These are phyloP conservation scores for Lucilia sericata DNA, from an alignment of 1,140 invertebrate genomes.

Conservation along the genomic window DNA sequence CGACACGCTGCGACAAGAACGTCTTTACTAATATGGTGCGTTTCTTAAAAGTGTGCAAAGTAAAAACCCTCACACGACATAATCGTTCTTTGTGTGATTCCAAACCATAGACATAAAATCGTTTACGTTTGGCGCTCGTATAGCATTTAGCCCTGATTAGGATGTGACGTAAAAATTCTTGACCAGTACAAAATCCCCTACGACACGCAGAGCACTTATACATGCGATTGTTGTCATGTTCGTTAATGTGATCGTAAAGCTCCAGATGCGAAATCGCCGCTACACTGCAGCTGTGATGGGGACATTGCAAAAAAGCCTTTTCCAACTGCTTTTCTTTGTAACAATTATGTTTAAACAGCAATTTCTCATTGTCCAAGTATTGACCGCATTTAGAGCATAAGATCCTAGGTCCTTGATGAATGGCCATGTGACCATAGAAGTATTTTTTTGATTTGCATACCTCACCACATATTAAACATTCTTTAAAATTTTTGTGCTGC, in stretches of 20 bases:
- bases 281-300: slow-evolving; percentile 51
- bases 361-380: slow-evolving; percentile 39
- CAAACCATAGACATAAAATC: slow-evolving; percentile 5
- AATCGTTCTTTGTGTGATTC: neutral
- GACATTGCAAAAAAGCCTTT: slow-evolving; percentile 51
- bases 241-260: slow-evolving; percentile 49
- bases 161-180: slow-evolving; percentile 35
- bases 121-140: slow-evolving; percentile 47
- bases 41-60: neutral
- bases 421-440: slow-evolving; percentile 52
- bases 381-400: slow-evolving; percentile 54
- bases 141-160: slow-evolving; percentile 43
- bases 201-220: slow-evolving; percentile 52
- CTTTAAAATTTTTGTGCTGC: slow-evolving; percentile 55
- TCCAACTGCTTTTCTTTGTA: neutral
- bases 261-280: slow-evolving; percentile 46
- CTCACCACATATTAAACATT: slow-evolving; percentile 57
- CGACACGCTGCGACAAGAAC: neutral
- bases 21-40: slow-evolving; percentile 10
- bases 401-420: slow-evolving; percentile 50
- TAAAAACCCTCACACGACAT: neutral
- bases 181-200: slow-evolving; percentile 42
- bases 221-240: slow-evolving; percentile 38
- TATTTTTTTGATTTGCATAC: slow-evolving; percentile 45
- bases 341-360: slow-evolving; percentile 49